A percentile compares a stretch with the other conserved stretches of the same genome.
phyloP scores from a whole-genome alignment of 2,888 invertebrate species.

The Scaeva pyrastri region DNA sequence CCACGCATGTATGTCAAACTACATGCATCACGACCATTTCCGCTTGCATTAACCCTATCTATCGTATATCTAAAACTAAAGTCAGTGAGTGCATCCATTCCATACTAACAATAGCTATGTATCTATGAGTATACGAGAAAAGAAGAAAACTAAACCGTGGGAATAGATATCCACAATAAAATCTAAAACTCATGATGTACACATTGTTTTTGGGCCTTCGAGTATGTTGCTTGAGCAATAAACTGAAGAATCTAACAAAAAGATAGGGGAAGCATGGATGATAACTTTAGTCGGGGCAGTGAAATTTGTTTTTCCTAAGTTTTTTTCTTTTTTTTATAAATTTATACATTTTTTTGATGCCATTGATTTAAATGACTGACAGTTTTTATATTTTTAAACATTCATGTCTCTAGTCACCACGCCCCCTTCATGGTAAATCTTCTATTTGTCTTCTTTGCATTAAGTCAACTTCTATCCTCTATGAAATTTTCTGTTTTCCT shows the following conservation, averaged over 20 bases:
- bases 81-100: background rate
- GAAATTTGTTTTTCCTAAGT: background rate
- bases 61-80: too few relatives aligned
- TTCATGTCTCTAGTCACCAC: too few relatives aligned
- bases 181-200: conserved; percentile 12
- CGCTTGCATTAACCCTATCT: conserved; percentile 29
- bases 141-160: conserved; percentile 48
- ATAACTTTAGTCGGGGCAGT: background rate
- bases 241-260: background rate
- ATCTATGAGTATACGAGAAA: too few relatives aligned
- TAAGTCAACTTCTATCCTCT: too few relatives aligned
- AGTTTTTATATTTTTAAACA: too few relatives aligned
- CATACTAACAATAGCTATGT: too few relatives aligned
- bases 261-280: background rate
- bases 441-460: too few relatives aligned
- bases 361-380: too few relatives aligned
- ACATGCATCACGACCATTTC: background rate
- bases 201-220: conserved; percentile 1
- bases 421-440: too few relatives aligned
- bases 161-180: conserved; percentile 43
- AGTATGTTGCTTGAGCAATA: background rate
- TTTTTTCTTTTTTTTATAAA: too few relatives aligned
- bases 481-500: too few relatives aligned
- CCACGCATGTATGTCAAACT: conserved; percentile 4
- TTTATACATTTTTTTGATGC: too few relatives aligned